Percentiles rank a stretch among this genome's conserved stretches.
These are phyloP conservation scores for Blomia tropicalis DNA, from an alignment of 2,888 invertebrate genomes.

Conservation along the genomic window DNA sequence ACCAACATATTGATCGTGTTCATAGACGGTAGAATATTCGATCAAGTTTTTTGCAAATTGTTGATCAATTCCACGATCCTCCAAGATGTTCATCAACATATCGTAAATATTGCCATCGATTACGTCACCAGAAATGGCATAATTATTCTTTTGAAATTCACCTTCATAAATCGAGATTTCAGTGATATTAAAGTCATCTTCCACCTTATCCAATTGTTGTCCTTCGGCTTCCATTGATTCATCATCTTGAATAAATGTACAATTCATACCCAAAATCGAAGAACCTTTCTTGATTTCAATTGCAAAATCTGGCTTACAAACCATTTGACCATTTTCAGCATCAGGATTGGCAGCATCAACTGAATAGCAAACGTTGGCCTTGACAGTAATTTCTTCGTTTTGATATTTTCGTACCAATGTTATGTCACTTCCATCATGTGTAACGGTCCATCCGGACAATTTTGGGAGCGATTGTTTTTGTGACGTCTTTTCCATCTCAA, in stretches of 20 bases:
- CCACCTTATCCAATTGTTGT: conserved; percentile 40
- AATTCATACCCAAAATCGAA: conserved; percentile 14
- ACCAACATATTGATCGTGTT: conserved; percentile 76
- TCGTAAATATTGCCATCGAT: conserved; percentile 90
- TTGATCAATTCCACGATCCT: conserved; percentile 85
- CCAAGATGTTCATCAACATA: conserved; percentile 77
- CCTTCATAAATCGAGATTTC: conserved; percentile 77
- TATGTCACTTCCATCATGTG: conserved; percentile 65
- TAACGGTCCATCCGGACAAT: conserved; percentile 63
- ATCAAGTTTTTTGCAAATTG: conserved; percentile 77
- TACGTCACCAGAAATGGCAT: conserved; percentile 76
- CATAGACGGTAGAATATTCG: conserved; percentile 74
- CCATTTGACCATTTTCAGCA: conserved; percentile 50
- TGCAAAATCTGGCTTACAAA: conserved; percentile 77
- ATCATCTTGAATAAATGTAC: conserved; percentile 3
- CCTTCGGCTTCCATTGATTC: conserved; percentile 9
- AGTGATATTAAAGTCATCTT: conserved; percentile 79
- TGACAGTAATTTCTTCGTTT: conserved; percentile 55
- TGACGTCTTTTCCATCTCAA: conserved; percentile 70
- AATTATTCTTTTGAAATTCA: conserved; percentile 66
- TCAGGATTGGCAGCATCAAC: conserved; percentile 64
- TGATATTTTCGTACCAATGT: conserved; percentile 45
- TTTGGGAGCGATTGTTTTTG: conserved; percentile 55
- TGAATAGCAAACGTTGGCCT: conserved; percentile 83
- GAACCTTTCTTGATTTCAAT: conserved; percentile 51